Evolutionary conservation across 1,140 invertebrate genomes (phyloP).

Genomic region (Drosophila asahinai): DNA sequence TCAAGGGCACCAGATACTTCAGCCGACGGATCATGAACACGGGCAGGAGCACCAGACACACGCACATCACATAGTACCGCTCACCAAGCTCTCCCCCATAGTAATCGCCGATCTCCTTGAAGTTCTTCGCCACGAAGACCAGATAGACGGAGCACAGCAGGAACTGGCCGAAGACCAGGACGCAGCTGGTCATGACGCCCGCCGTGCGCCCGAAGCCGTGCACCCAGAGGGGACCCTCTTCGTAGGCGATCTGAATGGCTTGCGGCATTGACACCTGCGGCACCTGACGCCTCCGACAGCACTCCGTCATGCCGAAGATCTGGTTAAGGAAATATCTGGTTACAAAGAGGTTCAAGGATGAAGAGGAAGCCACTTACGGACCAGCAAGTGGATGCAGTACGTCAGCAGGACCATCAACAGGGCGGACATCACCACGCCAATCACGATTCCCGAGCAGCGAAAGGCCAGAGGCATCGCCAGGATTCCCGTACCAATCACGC

Average conservation of each 20-base stretch:
- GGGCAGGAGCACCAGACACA: constrained; percentile 53
- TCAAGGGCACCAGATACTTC: constrained; percentile 63
- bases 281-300: constrained; percentile 56
- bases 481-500: constrained; percentile 67
- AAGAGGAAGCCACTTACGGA: constrained; percentile 50
- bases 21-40: constrained; percentile 58
- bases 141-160: constrained; percentile 66
- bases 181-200: constrained; percentile 53
- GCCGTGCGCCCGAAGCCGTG: constrained; percentile 43
- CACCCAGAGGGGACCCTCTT: constrained; percentile 51
- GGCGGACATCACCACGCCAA: constrained; percentile 39
- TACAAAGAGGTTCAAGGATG: not conserved
- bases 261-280: constrained; percentile 71
- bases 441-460: constrained; percentile 46
- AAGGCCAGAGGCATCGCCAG: constrained; percentile 68
- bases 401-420: constrained; percentile 67
- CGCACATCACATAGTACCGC: constrained; percentile 49
- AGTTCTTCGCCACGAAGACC: constrained; percentile 69
- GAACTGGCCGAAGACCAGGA: constrained; percentile 63
- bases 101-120: constrained; percentile 66
- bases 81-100: constrained; percentile 37
- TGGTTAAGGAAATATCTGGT: not conserved
- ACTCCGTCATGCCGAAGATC: constrained; percentile 70
- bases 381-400: constrained; percentile 72
- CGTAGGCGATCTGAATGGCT: constrained; percentile 60